phyloP scores from a whole-genome alignment of 2,113 vertebrate species.

The Meriones unguiculatus region DNA sequence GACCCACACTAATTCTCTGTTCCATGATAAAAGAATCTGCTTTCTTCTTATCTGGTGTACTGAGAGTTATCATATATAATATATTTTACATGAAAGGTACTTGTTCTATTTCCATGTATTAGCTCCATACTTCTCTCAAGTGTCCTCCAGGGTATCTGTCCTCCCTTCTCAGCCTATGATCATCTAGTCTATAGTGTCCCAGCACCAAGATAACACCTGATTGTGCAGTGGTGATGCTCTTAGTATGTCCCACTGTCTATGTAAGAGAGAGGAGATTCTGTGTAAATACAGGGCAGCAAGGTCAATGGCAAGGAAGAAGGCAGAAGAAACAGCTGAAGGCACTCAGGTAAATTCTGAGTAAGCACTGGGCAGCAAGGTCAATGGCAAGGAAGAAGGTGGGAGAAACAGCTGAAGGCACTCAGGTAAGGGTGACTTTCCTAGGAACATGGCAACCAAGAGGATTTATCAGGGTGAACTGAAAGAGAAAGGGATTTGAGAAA shows the following conservation, averaged over 20 bases:
- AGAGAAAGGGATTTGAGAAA: not conserved
- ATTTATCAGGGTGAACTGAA: not conserved
- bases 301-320: not conserved
- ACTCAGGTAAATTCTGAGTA: not conserved
- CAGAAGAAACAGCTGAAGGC: not conserved
- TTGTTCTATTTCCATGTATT: not conserved
- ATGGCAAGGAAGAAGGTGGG: not conserved
- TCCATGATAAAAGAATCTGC: not conserved
- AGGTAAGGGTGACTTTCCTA: not conserved
- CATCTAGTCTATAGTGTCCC: not conserved
- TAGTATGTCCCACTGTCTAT: not conserved
- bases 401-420: not conserved
- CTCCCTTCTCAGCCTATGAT: not conserved
- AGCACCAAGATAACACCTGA: fast-evolving
- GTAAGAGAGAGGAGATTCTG: no score
- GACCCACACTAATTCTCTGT: not conserved
- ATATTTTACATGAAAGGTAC: not conserved
- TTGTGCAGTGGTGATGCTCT: fast-evolving
- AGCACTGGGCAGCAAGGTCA: not conserved
- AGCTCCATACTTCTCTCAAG: not conserved
- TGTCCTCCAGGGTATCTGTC: not conserved
- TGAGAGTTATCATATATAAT: not conserved
- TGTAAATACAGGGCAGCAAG: not conserved
- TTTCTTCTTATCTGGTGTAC: no score
- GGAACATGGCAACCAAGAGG: not conserved